phyloP scores from a whole-genome alignment of 2,113 vertebrate species.

The Cyphomyrus discorhynchus region DNA sequence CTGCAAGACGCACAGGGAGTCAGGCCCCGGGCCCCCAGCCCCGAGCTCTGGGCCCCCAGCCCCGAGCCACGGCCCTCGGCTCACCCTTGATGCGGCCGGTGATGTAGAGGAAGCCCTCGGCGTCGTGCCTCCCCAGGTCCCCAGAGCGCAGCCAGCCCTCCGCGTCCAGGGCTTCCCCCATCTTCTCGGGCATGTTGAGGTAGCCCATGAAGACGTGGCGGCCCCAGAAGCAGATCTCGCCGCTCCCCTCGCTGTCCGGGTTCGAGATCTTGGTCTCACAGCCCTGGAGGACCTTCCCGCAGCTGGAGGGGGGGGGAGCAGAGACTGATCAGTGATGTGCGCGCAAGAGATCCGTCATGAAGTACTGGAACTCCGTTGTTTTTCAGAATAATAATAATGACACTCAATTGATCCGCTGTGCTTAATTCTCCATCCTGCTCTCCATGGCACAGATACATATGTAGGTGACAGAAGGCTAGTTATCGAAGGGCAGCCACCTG shows the following conservation, averaged over 20 bases:
- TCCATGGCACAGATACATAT: not conserved
- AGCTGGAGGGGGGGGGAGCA: constrained; percentile 51
- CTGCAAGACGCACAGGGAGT: constrained; percentile 50
- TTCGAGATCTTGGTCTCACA: constrained; percentile 69
- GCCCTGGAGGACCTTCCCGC: constrained; percentile 70
- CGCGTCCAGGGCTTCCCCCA: constrained; percentile 64
- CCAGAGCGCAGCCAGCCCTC: constrained; percentile 89
- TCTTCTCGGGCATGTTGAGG: constrained; percentile 73
- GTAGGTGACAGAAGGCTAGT: not conserved
- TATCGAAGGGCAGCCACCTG: not conserved
- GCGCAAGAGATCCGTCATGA: not conserved
- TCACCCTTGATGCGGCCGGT: constrained; percentile 90
- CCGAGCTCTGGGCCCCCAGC: not conserved
- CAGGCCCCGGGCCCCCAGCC: not conserved
- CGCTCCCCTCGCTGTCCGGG: constrained; percentile 58
- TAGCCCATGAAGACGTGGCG: constrained; percentile 95
- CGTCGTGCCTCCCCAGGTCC: constrained; percentile 75
- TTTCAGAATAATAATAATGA: not conserved
- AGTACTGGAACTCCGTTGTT: not conserved
- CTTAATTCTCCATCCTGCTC: not conserved
- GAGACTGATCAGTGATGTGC: not conserved
- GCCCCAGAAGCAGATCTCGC: constrained; percentile 85
- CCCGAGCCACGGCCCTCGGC: not conserved
- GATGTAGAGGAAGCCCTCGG: constrained; percentile 75
- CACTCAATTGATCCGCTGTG: not conserved